A percentile compares a stretch with the other conserved stretches of the same genome.
Conservation (phyloP, 2,888 invertebrate genomes). For the Chrysolina haemoptera region DNA sequence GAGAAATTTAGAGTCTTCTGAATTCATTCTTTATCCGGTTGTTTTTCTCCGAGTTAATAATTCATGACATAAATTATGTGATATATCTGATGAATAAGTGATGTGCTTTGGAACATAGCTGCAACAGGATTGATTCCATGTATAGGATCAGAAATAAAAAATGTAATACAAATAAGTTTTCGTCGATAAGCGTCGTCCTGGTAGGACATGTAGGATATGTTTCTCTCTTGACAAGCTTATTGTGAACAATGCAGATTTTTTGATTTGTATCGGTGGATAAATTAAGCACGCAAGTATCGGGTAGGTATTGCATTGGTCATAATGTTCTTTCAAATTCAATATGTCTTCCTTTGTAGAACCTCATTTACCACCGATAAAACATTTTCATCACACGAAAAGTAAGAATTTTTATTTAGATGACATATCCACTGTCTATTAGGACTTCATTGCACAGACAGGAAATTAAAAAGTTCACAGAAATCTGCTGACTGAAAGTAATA, state of each 20-base stretch:
- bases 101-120: background rate
- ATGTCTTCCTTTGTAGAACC: too few species aligned
- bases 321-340: too few species aligned
- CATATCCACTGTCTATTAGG: background rate
- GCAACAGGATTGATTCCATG: too few species aligned
- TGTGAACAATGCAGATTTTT: too few species aligned
- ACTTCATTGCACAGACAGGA: background rate
- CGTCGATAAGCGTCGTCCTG: too few species aligned
- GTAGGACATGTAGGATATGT: too few species aligned
- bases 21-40: conserved; percentile 16
- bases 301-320: too few species aligned
- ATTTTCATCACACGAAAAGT: background rate
- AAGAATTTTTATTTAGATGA: background rate
- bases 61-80: conserved; percentile 13
- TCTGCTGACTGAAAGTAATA: background rate
- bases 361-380: background rate
- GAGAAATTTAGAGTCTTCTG: conserved; percentile 27
- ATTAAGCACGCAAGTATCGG: too few species aligned
- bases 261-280: too few species aligned
- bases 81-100: background rate
- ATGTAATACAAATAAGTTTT: too few species aligned
- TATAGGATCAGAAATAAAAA: too few species aligned
- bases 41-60: conserved; percentile 9
- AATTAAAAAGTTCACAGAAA: background rate
- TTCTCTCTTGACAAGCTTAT: too few species aligned